These are phyloP conservation scores for Diploscapter pachys DNA, from an alignment of 1,140 invertebrate species.

Conservation along the genomic window DNA sequence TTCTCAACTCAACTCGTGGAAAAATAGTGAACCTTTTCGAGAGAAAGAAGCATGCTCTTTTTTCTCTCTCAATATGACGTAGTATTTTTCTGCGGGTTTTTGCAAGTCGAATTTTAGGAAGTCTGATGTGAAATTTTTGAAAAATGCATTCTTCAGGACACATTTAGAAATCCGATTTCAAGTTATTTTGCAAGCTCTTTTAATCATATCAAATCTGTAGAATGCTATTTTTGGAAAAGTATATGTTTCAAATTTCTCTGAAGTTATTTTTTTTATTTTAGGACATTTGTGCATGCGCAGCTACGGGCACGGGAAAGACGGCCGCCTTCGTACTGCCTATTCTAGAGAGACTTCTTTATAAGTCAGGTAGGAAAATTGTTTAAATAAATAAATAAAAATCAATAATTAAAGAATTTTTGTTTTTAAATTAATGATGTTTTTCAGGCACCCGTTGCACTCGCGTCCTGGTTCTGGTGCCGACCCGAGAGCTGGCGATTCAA, in stretches of 20 bases:
- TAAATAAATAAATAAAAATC: conserved; percentile 59
- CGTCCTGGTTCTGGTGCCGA: conserved; percentile 89
- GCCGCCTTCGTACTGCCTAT: conserved; percentile 97
- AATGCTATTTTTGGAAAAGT: background rate
- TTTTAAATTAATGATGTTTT: background rate
- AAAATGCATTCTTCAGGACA: background rate
- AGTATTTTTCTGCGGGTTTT: no score
- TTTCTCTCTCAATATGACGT: no score
- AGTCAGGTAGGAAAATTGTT: conserved; percentile 61
- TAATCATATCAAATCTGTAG: background rate
- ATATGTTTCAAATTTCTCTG: background rate
- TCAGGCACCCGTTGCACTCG: conserved; percentile 64
- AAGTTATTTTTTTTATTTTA: conserved; percentile 47
- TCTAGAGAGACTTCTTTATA: conserved; percentile 83
- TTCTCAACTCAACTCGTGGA: background rate
- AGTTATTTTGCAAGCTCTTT: background rate
- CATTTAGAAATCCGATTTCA: background rate
- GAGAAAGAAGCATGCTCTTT: background rate
- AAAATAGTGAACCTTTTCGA: background rate
- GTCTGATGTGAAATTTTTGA: background rate
- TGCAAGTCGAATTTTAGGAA: no score
- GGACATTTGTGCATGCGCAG: conserved; percentile 91
- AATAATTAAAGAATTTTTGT: no score
- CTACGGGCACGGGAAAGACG: conserved; percentile 97
- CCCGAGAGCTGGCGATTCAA: conserved; percentile 79